Evolutionary conservation across 2,888 invertebrate genomes (phyloP).

Genomic region (Pandemis heparana): DNA sequence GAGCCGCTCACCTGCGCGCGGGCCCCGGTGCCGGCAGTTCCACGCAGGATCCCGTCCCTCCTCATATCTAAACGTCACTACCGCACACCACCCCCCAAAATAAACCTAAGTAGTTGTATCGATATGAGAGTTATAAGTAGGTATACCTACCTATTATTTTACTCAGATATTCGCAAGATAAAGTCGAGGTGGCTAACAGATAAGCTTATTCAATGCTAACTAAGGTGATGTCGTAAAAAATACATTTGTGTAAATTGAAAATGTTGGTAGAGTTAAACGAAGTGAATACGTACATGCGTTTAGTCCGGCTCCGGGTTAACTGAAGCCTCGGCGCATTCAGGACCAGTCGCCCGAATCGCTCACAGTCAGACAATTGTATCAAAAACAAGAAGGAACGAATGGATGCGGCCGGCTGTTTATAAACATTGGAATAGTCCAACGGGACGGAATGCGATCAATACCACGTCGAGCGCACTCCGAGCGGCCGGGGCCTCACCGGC

Average conservation of each 20-base stretch:
- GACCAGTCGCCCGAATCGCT: slow-evolving; percentile 61
- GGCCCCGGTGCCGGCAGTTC: neutral
- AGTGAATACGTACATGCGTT: slow-evolving; percentile 61
- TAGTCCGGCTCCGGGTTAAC: slow-evolving; percentile 58
- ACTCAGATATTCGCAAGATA: neutral
- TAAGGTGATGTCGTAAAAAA: slow-evolving; percentile 6
- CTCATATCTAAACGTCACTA: neutral
- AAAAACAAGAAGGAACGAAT: slow-evolving; percentile 73
- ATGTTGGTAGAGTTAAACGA: slow-evolving; percentile 13
- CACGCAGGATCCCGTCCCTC: neutral
- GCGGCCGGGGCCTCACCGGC: slow-evolving; percentile 67
- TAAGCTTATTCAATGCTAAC: slow-evolving; percentile 1
- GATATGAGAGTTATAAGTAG: neutral
- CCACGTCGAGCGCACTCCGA: slow-evolving; percentile 61
- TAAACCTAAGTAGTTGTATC: neutral
- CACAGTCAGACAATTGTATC: slow-evolving; percentile 64
- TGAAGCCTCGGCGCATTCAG: slow-evolving; percentile 59
- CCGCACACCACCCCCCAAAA: slow-evolving; percentile 1
- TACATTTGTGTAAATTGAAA: neutral
- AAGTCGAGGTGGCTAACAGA: neutral
- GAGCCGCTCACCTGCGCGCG: neutral
- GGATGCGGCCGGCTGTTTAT: slow-evolving; percentile 81
- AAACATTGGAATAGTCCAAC: slow-evolving; percentile 76
- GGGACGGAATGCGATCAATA: slow-evolving; percentile 73
- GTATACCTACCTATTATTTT: neutral